Evolutionary conservation across 2,888 invertebrate species (phyloP).

Genomic region (Calameuta pallipes): DNA sequence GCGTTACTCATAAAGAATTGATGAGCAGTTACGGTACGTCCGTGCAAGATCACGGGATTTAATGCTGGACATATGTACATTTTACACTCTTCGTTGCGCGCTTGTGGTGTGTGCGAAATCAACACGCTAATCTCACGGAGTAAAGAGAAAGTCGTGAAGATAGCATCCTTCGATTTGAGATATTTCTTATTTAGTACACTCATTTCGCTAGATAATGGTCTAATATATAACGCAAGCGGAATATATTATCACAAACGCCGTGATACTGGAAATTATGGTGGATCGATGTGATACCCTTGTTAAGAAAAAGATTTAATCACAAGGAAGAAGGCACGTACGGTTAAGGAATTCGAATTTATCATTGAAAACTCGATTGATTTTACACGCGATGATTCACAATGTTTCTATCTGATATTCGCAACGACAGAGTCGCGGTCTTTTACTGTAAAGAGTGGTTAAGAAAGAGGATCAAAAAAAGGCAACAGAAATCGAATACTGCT

Average conservation of each 20-base stretch:
- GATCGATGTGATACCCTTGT: background rate
- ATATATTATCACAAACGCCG: background rate
- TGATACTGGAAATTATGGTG: background rate
- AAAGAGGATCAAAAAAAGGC: background rate
- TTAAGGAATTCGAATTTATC: background rate
- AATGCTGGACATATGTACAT: background rate
- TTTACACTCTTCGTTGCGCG: background rate
- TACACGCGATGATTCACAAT: background rate
- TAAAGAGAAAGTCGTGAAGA: background rate
- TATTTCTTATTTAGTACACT: background rate
- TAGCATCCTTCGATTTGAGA: background rate
- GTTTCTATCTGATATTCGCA: background rate
- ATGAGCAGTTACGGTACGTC: background rate
- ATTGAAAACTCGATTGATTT: background rate
- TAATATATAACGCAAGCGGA: too few relatives aligned
- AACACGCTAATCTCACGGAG: background rate
- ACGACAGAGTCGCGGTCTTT: background rate
- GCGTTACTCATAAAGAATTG: background rate
- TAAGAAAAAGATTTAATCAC: background rate
- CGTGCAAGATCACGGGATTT: background rate
- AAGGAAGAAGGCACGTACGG: background rate
- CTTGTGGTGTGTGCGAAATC: background rate
- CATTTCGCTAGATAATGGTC: background rate
- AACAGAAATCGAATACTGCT: background rate
- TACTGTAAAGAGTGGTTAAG: background rate